These are phyloP conservation scores for Montipora capricornis DNA, from an alignment of 64 coral and sea anemone species.

Conservation along the genomic window DNA sequence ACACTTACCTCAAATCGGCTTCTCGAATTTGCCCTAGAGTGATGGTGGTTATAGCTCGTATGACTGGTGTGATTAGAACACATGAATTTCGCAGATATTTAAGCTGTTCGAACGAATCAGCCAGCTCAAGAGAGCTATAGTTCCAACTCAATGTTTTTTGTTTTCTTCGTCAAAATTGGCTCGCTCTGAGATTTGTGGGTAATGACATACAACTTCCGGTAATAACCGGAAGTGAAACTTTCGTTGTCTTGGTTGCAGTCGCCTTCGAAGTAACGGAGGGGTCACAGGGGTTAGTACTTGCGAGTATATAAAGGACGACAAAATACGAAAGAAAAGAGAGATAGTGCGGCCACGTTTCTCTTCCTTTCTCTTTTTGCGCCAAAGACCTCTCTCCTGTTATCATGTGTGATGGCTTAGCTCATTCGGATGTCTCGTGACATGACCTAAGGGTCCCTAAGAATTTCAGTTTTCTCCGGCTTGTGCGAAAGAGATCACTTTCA, in stretches of 20 bases:
- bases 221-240: neutral
- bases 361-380: no score
- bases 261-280: no score
- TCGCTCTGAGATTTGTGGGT: constrained; percentile 42
- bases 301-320: no score
- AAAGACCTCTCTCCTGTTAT: no score
- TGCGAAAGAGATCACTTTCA: no score
- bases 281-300: no score
- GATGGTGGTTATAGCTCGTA: constrained; percentile 84
- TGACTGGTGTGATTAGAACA: constrained; percentile 91
- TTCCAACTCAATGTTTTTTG: constrained; percentile 39
- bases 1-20: constrained; percentile 92
- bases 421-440: no score
- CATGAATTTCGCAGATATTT: constrained; percentile 80
- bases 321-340: no score
- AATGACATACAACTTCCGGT: constrained; percentile 28
- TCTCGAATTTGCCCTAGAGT: constrained; percentile 90
- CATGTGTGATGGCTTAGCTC: no score
- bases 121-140: constrained; percentile 9
- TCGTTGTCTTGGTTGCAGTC: neutral
- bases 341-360: no score
- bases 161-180: constrained; percentile 32
- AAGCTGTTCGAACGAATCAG: constrained; percentile 18
- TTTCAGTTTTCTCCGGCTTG: no score
- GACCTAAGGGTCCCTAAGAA: no score